These are phyloP conservation scores for Nansenia antarctica DNA, from an alignment of 2,113 vertebrate genomes.

Conservation along the genomic window DNA sequence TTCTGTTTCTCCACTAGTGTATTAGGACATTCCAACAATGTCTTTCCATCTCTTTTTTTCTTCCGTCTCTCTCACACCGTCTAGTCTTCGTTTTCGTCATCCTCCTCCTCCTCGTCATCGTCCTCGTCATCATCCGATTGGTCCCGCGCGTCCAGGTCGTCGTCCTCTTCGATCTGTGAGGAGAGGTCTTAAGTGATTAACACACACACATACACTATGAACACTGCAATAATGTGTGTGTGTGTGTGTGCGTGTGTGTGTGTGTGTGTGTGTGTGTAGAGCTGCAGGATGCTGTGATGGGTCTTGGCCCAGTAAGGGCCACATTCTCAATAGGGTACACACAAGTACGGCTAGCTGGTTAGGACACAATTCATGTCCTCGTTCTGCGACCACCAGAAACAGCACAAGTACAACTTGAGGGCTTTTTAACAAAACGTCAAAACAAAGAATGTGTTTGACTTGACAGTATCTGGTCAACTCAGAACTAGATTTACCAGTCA, in stretches of 20 bases:
- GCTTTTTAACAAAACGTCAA: too few species aligned
- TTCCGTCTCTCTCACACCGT: constrained; percentile 18
- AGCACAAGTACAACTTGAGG: too few species aligned
- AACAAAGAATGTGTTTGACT: too few species aligned
- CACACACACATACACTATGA: too few species aligned
- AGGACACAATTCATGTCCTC: neutral
- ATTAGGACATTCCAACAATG: constrained; percentile 29
- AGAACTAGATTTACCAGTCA: too few species aligned
- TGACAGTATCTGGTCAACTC: too few species aligned
- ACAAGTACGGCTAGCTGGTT: constrained; percentile 24
- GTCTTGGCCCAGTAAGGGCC: too few species aligned
- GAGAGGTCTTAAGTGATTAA: too few species aligned
- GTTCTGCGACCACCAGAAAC: neutral
- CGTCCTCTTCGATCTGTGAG: constrained; percentile 78
- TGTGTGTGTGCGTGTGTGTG: too few species aligned
- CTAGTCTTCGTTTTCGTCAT: constrained; percentile 55
- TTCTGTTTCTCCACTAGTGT: constrained; percentile 43
- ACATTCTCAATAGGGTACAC: constrained; percentile 61
- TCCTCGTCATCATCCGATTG: constrained; percentile 72
- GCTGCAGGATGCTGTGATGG: too few species aligned
- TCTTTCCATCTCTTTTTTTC: constrained; percentile 36
- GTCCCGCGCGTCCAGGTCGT: constrained; percentile 75
- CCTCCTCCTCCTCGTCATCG: constrained; percentile 60
- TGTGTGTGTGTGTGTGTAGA: too few species aligned
- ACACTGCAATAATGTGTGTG: too few species aligned